Conservation (phyloP, 2,888 invertebrate species). For the Strigamia crassipes region DNA sequence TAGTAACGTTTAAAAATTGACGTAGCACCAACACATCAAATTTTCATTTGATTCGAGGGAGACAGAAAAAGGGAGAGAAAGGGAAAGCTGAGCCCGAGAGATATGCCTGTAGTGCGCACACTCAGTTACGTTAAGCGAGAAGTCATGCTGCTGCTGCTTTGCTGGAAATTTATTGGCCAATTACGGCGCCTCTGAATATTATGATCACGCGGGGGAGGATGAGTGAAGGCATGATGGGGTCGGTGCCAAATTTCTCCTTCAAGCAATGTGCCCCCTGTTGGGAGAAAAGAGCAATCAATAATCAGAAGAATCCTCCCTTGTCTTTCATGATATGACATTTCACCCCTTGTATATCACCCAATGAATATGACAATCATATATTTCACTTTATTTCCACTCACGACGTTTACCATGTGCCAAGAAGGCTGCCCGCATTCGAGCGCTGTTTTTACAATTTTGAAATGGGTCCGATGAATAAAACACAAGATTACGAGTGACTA, state of each 20-base stretch:
- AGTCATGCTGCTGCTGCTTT: slow-evolving; percentile 40
- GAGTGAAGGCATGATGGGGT: slow-evolving; percentile 40
- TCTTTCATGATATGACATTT: slow-evolving; percentile 34
- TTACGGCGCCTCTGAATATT: slow-evolving; percentile 40
- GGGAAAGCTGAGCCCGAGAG: slow-evolving; percentile 28
- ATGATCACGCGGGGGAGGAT: slow-evolving; percentile 42
- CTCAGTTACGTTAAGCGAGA: slow-evolving; percentile 42
- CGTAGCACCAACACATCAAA: slow-evolving; percentile 20
- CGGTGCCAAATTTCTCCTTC: slow-evolving; percentile 37
- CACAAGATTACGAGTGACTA: slow-evolving; percentile 1
- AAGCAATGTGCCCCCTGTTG: slow-evolving; percentile 42
- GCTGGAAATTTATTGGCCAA: slow-evolving; percentile 37
- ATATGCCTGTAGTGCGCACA: slow-evolving; percentile 37
- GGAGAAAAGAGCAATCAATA: slow-evolving; percentile 38
- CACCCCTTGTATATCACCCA: slow-evolving; percentile 39
- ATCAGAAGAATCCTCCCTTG: slow-evolving; percentile 20
- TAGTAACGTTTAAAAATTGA: slow-evolving; percentile 27
- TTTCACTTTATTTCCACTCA: slow-evolving; percentile 22
- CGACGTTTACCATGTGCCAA: slow-evolving; percentile 27
- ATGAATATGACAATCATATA: slow-evolving; percentile 42
- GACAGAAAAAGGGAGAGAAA: neutral
- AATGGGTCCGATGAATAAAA: slow-evolving; percentile 32
- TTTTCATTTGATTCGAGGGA: slow-evolving; percentile 14
- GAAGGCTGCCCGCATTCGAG: neutral
- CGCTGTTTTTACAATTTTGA: slow-evolving; percentile 27